Conservation (phyloP, 2,888 invertebrate species). For the Trichopria drosophilae region DNA sequence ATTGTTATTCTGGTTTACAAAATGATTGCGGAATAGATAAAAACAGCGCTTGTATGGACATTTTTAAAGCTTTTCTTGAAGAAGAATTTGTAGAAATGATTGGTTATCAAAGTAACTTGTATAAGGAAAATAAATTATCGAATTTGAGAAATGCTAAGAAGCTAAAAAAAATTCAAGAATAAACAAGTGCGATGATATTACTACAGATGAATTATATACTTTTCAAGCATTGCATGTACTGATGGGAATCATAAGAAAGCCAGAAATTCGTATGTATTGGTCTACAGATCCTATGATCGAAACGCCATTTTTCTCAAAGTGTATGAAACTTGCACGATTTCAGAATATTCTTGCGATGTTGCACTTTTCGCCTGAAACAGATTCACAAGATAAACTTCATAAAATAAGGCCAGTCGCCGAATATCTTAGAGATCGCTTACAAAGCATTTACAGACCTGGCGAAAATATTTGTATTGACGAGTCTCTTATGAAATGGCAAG, state of each 20-base stretch:
- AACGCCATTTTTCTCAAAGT: slow-evolving; percentile 6
- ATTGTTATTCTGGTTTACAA: no score
- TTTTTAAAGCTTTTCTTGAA: slow-evolving; percentile 7
- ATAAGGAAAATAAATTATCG: slow-evolving; percentile 1
- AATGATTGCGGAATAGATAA: no score
- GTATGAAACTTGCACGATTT: background rate
- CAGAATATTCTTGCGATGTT: no score
- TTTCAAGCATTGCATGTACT: slow-evolving; percentile 1
- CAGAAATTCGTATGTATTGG: no score
- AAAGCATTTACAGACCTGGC: slow-evolving; percentile 5
- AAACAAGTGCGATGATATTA: slow-evolving; percentile 2
- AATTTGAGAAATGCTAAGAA: slow-evolving; percentile 8
- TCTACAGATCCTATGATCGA: slow-evolving; percentile 6
- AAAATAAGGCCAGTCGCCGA: slow-evolving; percentile 6
- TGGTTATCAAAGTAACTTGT: slow-evolving; percentile 1
- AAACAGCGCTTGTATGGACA: background rate
- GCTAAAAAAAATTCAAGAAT: slow-evolving; percentile 8
- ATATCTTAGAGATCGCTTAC: slow-evolving; percentile 7
- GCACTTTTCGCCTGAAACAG: background rate
- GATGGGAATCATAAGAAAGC: slow-evolving; percentile 4
- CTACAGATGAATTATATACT: no score
- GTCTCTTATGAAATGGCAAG: no score
- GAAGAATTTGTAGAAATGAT: slow-evolving; percentile 1
- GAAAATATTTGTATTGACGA: slow-evolving; percentile 3
- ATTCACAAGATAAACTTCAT: background rate